Evolutionary conservation across 2,797 vertebrate species (phyloP).

Genomic region (Lacerta bilineata): DNA sequence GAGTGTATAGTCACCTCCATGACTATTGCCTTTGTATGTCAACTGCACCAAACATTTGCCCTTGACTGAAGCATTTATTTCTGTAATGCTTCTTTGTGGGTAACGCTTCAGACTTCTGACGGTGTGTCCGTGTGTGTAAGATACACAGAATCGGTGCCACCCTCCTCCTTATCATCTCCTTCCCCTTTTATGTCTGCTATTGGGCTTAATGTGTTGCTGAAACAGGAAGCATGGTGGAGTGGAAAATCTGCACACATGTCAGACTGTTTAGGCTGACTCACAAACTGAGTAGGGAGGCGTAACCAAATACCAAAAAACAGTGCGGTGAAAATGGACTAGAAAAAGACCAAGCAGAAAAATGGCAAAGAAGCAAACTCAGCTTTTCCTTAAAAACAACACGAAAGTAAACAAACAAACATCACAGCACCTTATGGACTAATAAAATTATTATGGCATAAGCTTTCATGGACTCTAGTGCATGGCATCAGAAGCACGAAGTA

Average conservation of each 20-base stretch:
- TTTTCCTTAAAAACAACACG: neutral
- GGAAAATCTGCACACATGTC: neutral
- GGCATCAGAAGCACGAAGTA: too few species aligned
- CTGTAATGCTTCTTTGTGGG: neutral
- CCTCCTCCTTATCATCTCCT: neutral
- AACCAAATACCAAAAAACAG: neutral
- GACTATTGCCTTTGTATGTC: neutral
- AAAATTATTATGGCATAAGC: too few species aligned
- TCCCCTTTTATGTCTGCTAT: neutral
- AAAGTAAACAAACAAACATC: too few species aligned
- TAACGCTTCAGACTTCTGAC: neutral
- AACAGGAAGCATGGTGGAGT: neutral
- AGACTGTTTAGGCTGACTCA: slow-evolving; percentile 19
- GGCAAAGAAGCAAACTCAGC: neutral
- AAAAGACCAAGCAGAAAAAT: slow-evolving; percentile 9
- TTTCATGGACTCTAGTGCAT: too few species aligned
- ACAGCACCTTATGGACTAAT: too few species aligned
- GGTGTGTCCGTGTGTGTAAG: neutral
- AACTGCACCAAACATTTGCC: neutral
- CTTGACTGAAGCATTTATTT: neutral
- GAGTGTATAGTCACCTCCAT: neutral
- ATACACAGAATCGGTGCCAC: neutral
- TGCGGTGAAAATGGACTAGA: neutral
- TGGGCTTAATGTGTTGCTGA: neutral
- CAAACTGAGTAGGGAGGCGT: neutral